A percentile compares a stretch with the other conserved stretches of the same genome.
phyloP scores from a whole-genome alignment of 1,140 invertebrate species.

The Pachypsylla venusta region DNA sequence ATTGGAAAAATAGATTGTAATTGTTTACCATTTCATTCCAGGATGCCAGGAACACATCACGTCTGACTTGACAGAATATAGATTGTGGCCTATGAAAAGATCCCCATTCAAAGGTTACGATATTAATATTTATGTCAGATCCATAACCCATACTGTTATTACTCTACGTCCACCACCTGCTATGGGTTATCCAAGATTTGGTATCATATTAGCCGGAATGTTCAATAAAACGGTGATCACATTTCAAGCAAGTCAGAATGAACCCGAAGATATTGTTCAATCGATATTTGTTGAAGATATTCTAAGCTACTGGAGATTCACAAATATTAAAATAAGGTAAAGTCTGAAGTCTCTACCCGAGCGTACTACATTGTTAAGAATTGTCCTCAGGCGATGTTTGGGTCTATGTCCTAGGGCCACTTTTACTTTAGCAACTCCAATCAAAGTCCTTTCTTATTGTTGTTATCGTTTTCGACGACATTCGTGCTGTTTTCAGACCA shows the following conservation, averaged over 20 bases:
- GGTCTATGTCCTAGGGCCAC: no score
- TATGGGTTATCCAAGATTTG: not conserved
- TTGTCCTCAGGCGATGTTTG: no score
- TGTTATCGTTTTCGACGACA: no score
- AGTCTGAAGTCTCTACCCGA: no score
- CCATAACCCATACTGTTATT: not conserved
- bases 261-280: not conserved
- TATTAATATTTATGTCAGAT: not conserved
- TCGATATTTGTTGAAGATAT: not conserved
- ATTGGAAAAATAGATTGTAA: no score
- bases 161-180: not conserved
- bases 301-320: not conserved
- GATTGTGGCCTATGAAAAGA: not conserved
- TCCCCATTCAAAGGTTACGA: constrained; percentile 4
- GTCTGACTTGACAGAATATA: not conserved
- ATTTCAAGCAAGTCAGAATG: not conserved
- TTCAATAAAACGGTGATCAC: constrained; percentile 2
- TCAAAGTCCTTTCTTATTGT: no score
- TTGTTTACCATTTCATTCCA: no score
- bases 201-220: not conserved
- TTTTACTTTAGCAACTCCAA: no score
- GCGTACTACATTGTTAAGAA: no score
- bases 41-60: not conserved
- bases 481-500: no score
- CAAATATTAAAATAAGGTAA: not conserved